phyloP scores from a whole-genome alignment of 1,140 invertebrate species.

The Berghia stephanieae region DNA sequence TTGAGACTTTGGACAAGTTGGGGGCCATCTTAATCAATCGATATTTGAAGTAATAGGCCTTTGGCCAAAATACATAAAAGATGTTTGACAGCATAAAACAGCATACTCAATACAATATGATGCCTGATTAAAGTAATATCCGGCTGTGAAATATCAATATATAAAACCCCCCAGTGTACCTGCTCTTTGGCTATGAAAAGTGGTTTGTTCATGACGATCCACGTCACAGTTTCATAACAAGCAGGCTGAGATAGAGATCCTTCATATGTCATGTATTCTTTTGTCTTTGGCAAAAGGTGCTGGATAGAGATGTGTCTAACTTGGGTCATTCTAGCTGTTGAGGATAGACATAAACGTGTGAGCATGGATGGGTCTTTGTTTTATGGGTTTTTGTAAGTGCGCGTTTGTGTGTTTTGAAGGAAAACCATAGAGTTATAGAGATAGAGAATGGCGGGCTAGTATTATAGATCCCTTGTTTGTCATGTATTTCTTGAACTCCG shows the following conservation, averaged over 20 bases:
- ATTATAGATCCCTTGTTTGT: too few species aligned
- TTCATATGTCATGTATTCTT: constrained; percentile 65
- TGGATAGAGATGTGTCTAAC: constrained; percentile 37
- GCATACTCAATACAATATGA: too few species aligned
- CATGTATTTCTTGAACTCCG: too few species aligned
- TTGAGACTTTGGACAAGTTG: background rate
- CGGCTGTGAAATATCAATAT: too few species aligned
- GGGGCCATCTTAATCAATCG: too few species aligned
- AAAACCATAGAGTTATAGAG: too few species aligned
- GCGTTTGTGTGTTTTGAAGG: background rate
- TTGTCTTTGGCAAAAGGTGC: constrained; percentile 55
- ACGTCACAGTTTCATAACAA: constrained; percentile 66
- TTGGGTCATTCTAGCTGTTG: constrained; percentile 12
- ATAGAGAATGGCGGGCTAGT: too few species aligned
- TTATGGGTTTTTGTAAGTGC: background rate
- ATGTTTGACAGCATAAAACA: too few species aligned
- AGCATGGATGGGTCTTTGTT: background rate
- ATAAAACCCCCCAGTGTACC: constrained; percentile 13
- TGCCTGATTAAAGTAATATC: too few species aligned
- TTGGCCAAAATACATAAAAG: too few species aligned
- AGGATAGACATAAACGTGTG: background rate
- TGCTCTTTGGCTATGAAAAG: constrained; percentile 57
- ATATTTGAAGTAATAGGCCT: too few species aligned
- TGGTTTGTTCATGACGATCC: constrained; percentile 66
- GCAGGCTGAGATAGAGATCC: constrained; percentile 65